Evolutionary conservation across 2,113 vertebrate species (phyloP), one percentile per base, ranked within the genome.

Genomic region (Orthonyx spaldingii): DNA sequence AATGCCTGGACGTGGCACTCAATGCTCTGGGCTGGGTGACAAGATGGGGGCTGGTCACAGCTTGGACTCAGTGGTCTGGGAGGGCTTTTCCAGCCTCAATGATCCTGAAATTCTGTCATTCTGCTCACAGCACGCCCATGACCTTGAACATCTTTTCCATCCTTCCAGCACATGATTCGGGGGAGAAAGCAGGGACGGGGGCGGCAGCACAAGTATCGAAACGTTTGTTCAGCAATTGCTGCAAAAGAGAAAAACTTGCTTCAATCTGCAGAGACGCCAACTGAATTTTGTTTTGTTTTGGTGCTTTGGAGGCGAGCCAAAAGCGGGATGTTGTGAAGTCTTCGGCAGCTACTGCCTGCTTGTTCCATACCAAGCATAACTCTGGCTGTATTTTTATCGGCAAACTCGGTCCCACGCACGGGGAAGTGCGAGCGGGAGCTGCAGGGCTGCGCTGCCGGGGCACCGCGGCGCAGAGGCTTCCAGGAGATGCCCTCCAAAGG

Each of bases 171-270:
- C 89, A 53, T 80, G 94, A 93, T 85, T 87, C 5, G 55, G 89
- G 91, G 87, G 91, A 89, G 84, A 69, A 56, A 21, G 87, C 68
- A 37, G 93, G 13, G 37, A 1, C 46, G 94, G 96, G 90, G 96
- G 96, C 37, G 88, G 92, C 9, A 75, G 96, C 93, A 41, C 63
- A n/a, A 68, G 41, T 0, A n/a, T 46, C 9, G 27, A 94, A 84
- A 83, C 84, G 97, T 97, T 97, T 95, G 97, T 83, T 97, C 96
- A 96, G 97, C 97, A 76, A 30, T 96, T 75, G 89, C 94, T 59
- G 90, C 94, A 52, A 20, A 59, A 83, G 50, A 75, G 16, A 53
- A 66, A 93, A 90, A 70, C 72, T 89, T 5, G 82, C 97, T 93
- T 95, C 96, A 86, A 91, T 78, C 88, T 19, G 93, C 96, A 82